Evolutionary conservation across 1,140 invertebrate genomes (phyloP), one percentile per base, ranked within the genome.

Genomic region (Drosophila chauvacae): DNA sequence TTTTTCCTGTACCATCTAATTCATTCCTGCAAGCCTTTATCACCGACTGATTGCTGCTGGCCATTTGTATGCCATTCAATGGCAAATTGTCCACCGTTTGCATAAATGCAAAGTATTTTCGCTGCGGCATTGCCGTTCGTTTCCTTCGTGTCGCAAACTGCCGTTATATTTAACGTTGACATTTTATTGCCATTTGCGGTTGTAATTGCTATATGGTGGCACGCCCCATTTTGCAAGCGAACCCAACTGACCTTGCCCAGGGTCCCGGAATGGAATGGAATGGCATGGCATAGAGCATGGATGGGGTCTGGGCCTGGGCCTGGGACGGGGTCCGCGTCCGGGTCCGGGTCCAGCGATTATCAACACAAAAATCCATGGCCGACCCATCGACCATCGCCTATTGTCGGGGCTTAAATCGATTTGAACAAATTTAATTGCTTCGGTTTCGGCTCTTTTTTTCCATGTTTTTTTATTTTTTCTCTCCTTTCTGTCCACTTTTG

Each of bases 361-460:
- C 53, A 56, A 56, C 53, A 56, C 53, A 26, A 45, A 26, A 62
- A 60, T 64, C 37, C 56, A 33, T 7, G 28, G 57, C 18, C 57
- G 20, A 41, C 42, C 30, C 55, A 42, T 44, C 37, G 60, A 68
- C 59, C 77, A 84, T 72, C 60, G 78, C 78, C 83, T 81, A 86
- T 76, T 86, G 82, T 81, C 70, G 75, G 82, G 75, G 82, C 79
- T 86, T 87, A 86, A 86, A 86, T 86, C 82, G 82, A 86, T 86
- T 86, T 87, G 70, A 86, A 86, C 82, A 86, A 86, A 86, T 86
- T 86, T 86, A 86, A 86, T 86, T 81, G 82, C 75, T 79, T 86
- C 81, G 82, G 78, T 86, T 86, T 81, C 44, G 78, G 58, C 30
- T 33, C 35, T 44, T 74, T 26, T 56, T 35, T 48, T 41, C 39